These are phyloP conservation scores for Parazoanthus darwini DNA, from an alignment of 92 coral and sea anemone species.

Conservation along the genomic window DNA sequence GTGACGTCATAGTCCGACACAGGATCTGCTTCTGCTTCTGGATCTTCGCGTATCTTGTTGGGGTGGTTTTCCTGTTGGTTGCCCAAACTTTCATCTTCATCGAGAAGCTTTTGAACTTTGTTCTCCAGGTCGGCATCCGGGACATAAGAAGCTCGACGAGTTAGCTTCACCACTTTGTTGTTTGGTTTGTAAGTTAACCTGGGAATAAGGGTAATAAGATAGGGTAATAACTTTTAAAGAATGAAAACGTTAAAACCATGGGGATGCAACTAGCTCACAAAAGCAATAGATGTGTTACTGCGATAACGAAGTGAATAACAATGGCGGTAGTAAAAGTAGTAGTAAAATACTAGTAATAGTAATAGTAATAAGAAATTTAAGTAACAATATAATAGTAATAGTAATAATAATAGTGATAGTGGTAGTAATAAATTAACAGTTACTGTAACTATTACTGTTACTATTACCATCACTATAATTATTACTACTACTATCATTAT, in stretches of 20 bases:
- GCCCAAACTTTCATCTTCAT: constrained; percentile 32
- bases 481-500: too few species aligned
- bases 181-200: constrained; percentile 59
- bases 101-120: constrained; percentile 63
- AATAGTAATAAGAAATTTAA: too few species aligned
- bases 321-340: too few species aligned
- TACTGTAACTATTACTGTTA: too few species aligned
- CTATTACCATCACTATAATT: too few species aligned
- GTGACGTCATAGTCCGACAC: constrained; percentile 47
- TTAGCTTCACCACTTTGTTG: constrained; percentile 51
- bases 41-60: constrained; percentile 54
- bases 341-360: too few species aligned
- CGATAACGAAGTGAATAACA: not conserved
- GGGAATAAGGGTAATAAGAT: not conserved
- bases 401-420: too few species aligned
- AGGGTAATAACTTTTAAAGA: too few species aligned
- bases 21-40: constrained; percentile 44
- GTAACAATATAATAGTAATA: too few species aligned
- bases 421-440: too few species aligned
- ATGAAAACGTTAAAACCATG: too few species aligned
- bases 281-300: not conserved
- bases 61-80: constrained; percentile 42
- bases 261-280: not conserved
- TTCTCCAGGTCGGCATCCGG: constrained; percentile 72
- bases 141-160: constrained; percentile 71